phyloP scores from a whole-genome alignment of 2,113 vertebrate species.

The Rattus norvegicus region DNA sequence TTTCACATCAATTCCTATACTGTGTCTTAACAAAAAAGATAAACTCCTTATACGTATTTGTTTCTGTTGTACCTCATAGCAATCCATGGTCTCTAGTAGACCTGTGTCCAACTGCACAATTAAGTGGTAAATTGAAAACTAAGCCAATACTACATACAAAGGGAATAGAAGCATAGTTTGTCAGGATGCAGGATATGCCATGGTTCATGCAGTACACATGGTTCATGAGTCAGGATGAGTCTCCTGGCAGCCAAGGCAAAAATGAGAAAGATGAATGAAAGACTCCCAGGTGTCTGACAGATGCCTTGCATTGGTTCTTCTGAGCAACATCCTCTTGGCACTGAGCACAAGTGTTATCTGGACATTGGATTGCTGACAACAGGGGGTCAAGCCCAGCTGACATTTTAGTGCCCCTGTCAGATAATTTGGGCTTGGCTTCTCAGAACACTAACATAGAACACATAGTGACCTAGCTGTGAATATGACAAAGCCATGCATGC shows the following conservation, averaged over 20 bases:
- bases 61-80: background rate
- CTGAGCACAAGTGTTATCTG: rapidly evolving
- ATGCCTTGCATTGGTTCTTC: rapidly evolving
- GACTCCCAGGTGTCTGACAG: rapidly evolving
- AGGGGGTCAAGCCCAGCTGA: background rate
- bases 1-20: background rate
- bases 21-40: background rate
- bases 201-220: rapidly evolving
- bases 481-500: background rate
- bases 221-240: background rate
- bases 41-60: background rate
- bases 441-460: rapidly evolving
- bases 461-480: background rate
- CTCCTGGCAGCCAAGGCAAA: background rate
- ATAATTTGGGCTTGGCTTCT: background rate
- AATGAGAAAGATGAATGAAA: rapidly evolving
- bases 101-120: rapidly evolving
- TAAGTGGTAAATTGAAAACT: background rate
- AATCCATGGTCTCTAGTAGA: background rate
- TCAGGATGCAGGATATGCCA: rapidly evolving
- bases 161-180: background rate
- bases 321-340: rapidly evolving
- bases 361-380: background rate
- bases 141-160: background rate
- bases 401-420: too few relatives aligned